Percentiles rank a stretch among this genome's conserved stretches.
phyloP scores from a whole-genome alignment of 2,797 vertebrate genomes.

The Crenichthys baileyi region DNA sequence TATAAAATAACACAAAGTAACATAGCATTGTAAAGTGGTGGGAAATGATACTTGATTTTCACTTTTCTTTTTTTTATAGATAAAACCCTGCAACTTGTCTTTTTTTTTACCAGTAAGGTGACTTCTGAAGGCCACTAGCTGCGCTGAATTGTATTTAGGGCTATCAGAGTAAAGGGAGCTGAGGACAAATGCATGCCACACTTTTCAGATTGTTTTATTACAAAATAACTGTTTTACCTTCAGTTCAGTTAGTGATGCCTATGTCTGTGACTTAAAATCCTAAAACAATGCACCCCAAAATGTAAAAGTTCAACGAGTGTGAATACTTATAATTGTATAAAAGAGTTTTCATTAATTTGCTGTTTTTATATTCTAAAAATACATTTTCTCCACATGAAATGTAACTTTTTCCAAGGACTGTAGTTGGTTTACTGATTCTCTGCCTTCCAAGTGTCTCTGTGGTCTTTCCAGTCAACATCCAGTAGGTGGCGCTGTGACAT shows the following conservation, averaged over 20 bases:
- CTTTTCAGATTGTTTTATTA: background rate
- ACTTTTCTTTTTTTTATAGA: background rate
- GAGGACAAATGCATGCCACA: too few relatives aligned
- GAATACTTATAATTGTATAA: background rate
- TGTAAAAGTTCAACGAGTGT: background rate
- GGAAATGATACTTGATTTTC: background rate
- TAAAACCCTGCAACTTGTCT: background rate
- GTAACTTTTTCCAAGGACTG: background rate
- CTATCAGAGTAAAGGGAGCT: background rate
- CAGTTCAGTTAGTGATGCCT: background rate
- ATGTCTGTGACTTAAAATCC: background rate
- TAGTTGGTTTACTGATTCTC: background rate
- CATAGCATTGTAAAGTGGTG: background rate
- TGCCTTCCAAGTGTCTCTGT: background rate
- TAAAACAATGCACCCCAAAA: background rate
- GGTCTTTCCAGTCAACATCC: conserved; percentile 44
- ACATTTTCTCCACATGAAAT: background rate
- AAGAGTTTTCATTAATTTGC: too few relatives aligned
- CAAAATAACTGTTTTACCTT: background rate
- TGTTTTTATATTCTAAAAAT: too few relatives aligned
- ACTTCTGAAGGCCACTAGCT: background rate
- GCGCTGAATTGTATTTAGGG: background rate
- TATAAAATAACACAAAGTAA: background rate
- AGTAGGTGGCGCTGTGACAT: conserved; percentile 74
- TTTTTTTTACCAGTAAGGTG: background rate